Evolutionary conservation across 2,797 vertebrate species (phyloP), one percentile per base, ranked within the genome.

Genomic region (Orientallactaga sibirica): DNA sequence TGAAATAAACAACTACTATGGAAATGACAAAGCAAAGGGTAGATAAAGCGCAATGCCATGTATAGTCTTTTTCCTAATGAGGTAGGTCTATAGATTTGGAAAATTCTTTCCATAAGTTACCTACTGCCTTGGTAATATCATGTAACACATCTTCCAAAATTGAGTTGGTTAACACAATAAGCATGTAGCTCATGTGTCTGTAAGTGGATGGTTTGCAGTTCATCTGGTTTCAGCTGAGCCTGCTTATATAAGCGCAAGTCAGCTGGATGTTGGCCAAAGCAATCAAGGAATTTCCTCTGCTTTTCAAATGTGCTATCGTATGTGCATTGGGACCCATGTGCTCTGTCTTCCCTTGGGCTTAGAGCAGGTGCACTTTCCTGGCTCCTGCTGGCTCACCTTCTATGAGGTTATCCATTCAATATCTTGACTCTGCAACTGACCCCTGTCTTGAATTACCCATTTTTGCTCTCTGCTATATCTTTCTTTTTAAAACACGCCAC

Each of bases 201-300:
- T 67, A 27, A 1, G 64, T 62, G 86, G 55, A 19, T 33, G 64
- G 82, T 7, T 18, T 33, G 11, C 27, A 82, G 29, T 82, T 86
- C 55, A 52, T 78, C 43, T 77, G 79, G 48, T 77, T 79, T 88
- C 41, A 85, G 37, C 37, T 82, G 71, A 48, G 41, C 22, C 86
- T 62, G 48, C 48, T 37, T 41, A 19, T 6, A 16, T 19, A 74
- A 37, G 29, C 41, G 37, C 37, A 33, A 8, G 62, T 86, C 64
- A 90, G 86, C 55, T 86, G 66, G 74, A 82, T 79, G 8, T 73
- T 88, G 81, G 71, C 55, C 48, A 86, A 84, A 89, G 33, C 70
- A 61, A 62, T 74, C 52, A 66, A 15, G 76, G 70, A 84, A 71
- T 67, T 27, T 91, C 61, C 27, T 87, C 58, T n/a, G 19, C 3